Base-by-base conservation (phyloP, 2,888 invertebrate genomes). In the Strigamia maritima region DNA sequence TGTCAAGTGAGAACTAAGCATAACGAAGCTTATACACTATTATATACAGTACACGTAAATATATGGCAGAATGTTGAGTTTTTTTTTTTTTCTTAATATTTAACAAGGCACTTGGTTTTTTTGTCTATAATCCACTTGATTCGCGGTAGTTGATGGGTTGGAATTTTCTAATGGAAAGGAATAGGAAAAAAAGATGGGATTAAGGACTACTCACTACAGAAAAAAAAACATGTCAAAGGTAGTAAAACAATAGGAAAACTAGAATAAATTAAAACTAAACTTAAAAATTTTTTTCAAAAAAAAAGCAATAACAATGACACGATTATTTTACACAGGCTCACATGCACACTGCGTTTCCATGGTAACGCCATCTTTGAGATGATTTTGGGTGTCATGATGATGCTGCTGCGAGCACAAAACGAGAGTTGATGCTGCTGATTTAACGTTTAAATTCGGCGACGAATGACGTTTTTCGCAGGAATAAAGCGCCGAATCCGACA, bases 261-360 rank as follows among this genome's bases (percentile, higher is more conserved):
- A 31, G 2, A 31, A 31, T 31, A 31, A 31, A 31, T 38, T 38
- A 8, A 38, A 38, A 38, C 10, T 38, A 8, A 38, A 38, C 6
- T 38, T 8, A 8, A 38, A 38, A 38, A 38, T 38, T 38, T 38
- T 38, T 38, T 38, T n/a, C n/a, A n/a, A n/a, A n/a, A n/a, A n/a
- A 10, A 38, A 8, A 8, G 38, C 10, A 44, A 44, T 14, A 44
- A 44, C 2, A 44, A 44, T 1, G 12, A 44, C 40, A 44, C 16
- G 14, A 44, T 1, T 44, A 60, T 19, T 24, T 60, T 19, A 60
- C 24, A 60, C 60, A n/a, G 60, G 60, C 60, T 60, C 60, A 60
- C 60, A 60, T 60, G 60, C 60, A 60, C 60, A 60, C 24, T 60
- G 60, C 60, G 60, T 60, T 60, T 60, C 60, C 60, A 22, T 60